Evolutionary conservation across 2,797 vertebrate genomes (phyloP).

Genomic region (Coranthus polyacanthus): DNA sequence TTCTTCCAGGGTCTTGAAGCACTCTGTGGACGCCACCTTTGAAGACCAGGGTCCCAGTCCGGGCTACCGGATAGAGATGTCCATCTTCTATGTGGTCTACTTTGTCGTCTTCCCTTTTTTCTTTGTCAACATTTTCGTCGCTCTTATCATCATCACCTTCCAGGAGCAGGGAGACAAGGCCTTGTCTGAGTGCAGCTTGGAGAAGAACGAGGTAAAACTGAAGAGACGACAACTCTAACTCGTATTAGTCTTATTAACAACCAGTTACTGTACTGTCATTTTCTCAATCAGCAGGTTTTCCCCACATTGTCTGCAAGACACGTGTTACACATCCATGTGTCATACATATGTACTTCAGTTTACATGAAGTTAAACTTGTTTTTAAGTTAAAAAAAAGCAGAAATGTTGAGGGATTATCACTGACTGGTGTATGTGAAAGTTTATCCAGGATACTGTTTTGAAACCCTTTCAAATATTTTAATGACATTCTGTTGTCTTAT

Average conservation of each 20-base stretch:
- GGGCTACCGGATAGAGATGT: constrained; percentile 96
- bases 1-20: constrained; percentile 92
- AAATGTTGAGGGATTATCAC: too few species aligned
- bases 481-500: too few species aligned
- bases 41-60: constrained; percentile 96
- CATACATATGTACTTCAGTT: too few species aligned
- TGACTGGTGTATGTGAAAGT: too few species aligned
- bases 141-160: constrained; percentile 98
- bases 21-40: constrained; percentile 96
- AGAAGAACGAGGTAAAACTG: constrained; percentile 93
- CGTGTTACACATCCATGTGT: too few species aligned
- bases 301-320: neutral
- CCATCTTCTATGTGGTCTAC: constrained; percentile 98
- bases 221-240: neutral
- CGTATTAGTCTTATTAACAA: neutral
- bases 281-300: neutral
- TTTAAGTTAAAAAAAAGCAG: too few species aligned
- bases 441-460: too few species aligned
- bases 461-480: too few species aligned
- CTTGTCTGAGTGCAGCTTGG: constrained; percentile 96
- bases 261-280: neutral
- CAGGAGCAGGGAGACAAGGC: constrained; percentile 99
- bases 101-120: constrained; percentile 99
- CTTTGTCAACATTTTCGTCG: constrained; percentile 99
- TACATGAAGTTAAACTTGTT: too few species aligned